Conservation (phyloP, 2,888 invertebrate species). For the Heliconius aoede region DNA sequence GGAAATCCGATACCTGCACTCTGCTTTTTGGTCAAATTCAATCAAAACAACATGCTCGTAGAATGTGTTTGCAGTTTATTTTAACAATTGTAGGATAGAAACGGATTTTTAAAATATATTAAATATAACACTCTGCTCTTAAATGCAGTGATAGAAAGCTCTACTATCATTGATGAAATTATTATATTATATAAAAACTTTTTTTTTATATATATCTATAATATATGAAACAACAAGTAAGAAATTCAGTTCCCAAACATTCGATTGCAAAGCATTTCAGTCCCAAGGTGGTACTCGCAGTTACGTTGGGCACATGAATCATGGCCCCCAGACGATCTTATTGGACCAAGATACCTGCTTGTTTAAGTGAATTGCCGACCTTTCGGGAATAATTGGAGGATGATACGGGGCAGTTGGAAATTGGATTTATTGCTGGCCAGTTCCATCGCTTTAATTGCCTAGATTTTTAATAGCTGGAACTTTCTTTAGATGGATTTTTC, state of each 20-base stretch:
- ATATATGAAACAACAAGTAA: neutral
- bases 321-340: conserved; percentile 55
- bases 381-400: conserved; percentile 62
- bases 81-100: conserved; percentile 17
- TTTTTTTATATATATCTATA: neutral
- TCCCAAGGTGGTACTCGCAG: conserved; percentile 23
- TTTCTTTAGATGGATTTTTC: conserved; percentile 1
- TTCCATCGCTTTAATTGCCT: conserved; percentile 36
- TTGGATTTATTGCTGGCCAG: conserved; percentile 37
- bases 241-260: neutral
- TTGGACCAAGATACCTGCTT: conserved; percentile 56
- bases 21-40: conserved; percentile 37
- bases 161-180: neutral
- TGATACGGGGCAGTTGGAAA: conserved; percentile 29
- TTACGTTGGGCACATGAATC: conserved; percentile 50
- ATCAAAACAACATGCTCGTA: conserved; percentile 38
- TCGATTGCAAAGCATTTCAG: conserved; percentile 13
- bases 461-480: conserved; percentile 16
- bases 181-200: no score
- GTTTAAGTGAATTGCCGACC: conserved; percentile 70
- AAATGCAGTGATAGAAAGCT: neutral
- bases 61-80: conserved; percentile 35
- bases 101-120: neutral
- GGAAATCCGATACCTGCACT: conserved; percentile 26
- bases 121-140: neutral